A percentile compares a stretch with the other conserved stretches of the same genome.
phyloP scores from a whole-genome alignment of 2,797 vertebrate species.

The Phrynocephalus forsythii region DNA sequence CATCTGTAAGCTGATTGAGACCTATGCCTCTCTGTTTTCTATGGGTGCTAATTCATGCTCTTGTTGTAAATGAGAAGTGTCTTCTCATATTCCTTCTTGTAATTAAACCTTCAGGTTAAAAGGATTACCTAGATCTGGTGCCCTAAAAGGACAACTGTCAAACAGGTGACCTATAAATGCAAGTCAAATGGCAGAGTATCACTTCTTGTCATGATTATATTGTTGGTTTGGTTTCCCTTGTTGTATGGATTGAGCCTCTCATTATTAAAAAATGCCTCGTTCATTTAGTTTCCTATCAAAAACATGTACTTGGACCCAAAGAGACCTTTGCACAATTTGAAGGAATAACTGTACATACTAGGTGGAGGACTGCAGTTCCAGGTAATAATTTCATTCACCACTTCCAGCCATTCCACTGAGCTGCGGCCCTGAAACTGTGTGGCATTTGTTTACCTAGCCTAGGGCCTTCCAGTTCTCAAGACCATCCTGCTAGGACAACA shows the following conservation, averaged over 20 bases:
- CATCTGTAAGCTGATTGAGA: constrained; percentile 10
- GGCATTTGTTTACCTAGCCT: not conserved
- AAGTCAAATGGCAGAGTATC: constrained; percentile 21
- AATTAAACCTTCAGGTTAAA: constrained; percentile 38
- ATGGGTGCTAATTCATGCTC: not conserved
- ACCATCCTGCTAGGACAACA: not conserved
- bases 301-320: not conserved
- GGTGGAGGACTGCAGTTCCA: not conserved
- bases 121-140: constrained; percentile 26
- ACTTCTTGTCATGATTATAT: constrained; percentile 37
- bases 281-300: not conserved
- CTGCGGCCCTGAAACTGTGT: not conserved
- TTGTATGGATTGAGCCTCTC: constrained; percentile 1
- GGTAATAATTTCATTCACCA: not conserved
- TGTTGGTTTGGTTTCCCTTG: constrained; percentile 40
- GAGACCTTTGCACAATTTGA: not conserved
- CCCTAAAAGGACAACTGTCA: constrained; percentile 19
- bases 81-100: constrained; percentile 40
- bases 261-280: constrained; percentile 22
- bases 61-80: constrained; percentile 5
- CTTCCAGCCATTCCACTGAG: no score
- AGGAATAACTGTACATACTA: not conserved
- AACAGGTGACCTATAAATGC: constrained; percentile 14
- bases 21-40: constrained; percentile 32
- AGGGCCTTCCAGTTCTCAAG: not conserved